Evolutionary conservation across 1,140 invertebrate species (phyloP), one percentile per base, ranked within the genome.

Genomic region (Frieseomelitta varia): DNA sequence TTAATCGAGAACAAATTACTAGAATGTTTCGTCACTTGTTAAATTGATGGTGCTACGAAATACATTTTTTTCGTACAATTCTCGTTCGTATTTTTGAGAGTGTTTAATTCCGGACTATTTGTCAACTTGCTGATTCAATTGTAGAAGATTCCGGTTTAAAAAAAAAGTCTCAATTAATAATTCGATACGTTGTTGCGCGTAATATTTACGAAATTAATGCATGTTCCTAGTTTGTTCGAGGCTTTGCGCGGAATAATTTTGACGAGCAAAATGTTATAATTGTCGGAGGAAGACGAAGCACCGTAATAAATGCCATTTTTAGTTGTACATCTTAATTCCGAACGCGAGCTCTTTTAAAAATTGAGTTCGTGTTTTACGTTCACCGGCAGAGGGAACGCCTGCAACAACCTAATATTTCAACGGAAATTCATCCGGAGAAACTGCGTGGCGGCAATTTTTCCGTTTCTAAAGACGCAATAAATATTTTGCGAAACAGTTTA

Each of bases 401-500:
- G 24, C 39, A 19, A 53, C 39, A 27, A 51, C 1, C 47, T 53
- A 53, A 72, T 72, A 72, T 72, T 51, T 72, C 69, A 72, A 27
- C 47, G 69, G 0, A n/a, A 72, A 72, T 72, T 72, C 69, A 72
- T 53, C 47, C 2, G 69, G 24, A 72, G 47, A 53, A 72, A 72
- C 47, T 51, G 69, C 69, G 47, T 51, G 27, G 39, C 17, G 39
- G 24, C 69, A 72, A 72, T 72, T 72, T 72, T 51, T 71, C 47
- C 14, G 15, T 51, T 71, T 51, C 51, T 53, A 51, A 72, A 51
- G 69, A 53, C 1, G 69, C 47, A 17, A 72, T 72, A 72, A 72
- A 72, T 53, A 72, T 72, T 27, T 53, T 47, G 14, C 34, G 12
- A n/a, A 14, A 47, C 34, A n/a, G 21, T 69, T 69, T 69, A 47